Percentiles rank a stretch among this genome's conserved stretches.
Evolutionary conservation across 2,113 vertebrate species (phyloP).

Genomic region (Puffinus mauretanicus): DNA sequence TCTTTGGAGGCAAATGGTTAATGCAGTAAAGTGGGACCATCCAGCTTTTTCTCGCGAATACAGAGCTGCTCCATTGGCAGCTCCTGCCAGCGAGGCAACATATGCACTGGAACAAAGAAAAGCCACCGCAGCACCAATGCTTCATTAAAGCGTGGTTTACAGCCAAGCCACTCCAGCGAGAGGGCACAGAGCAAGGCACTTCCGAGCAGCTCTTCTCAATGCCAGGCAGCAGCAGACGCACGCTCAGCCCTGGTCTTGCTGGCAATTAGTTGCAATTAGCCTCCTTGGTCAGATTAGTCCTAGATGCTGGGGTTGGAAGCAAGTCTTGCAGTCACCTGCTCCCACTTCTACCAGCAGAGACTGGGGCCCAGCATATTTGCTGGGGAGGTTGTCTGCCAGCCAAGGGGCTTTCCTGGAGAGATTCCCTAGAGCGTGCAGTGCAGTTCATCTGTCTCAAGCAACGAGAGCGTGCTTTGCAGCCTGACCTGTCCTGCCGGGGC

Average conservation of each 20-base stretch:
- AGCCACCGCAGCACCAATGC: constrained; percentile 36
- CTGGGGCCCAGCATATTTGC: neutral
- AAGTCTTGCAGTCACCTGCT: constrained; percentile 48
- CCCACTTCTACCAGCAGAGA: neutral
- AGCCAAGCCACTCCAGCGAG: constrained; percentile 51
- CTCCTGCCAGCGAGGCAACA: constrained; percentile 58
- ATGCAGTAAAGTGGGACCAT: neutral
- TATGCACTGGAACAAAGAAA: constrained; percentile 65
- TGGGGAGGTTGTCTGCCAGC: constrained; percentile 18
- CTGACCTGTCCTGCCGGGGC: neutral
- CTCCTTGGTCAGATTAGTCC: constrained; percentile 58
- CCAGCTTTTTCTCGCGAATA: neutral
- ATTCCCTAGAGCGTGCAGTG: neutral
- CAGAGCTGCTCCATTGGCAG: constrained; percentile 38
- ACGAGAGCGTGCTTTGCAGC: neutral
- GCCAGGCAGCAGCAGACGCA: constrained; percentile 58
- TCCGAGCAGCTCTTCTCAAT: neutral
- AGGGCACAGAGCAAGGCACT: constrained; percentile 40
- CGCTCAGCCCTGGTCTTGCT: constrained; percentile 57
- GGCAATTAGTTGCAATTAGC: constrained; percentile 66
- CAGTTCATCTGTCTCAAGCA: neutral
- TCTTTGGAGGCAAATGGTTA: neutral
- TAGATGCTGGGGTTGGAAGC: constrained; percentile 52
- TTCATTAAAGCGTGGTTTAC: constrained; percentile 50
- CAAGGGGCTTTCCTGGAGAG: constrained; percentile 61